Evolutionary conservation across 2,888 invertebrate species (phyloP), one percentile per base, ranked within the genome.

Genomic region (Papilio demoleus): DNA sequence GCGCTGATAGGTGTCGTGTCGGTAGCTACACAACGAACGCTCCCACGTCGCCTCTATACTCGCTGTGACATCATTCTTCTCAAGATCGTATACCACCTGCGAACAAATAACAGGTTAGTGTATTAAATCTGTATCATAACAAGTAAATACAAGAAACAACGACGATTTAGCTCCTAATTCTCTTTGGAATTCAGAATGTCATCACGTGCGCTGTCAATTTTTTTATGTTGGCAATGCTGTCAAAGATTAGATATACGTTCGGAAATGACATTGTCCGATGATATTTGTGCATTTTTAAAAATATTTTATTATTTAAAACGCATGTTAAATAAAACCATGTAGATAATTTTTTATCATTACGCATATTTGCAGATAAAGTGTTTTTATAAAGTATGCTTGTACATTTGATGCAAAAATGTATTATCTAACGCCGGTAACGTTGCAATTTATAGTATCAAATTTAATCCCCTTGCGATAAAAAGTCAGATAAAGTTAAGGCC

Each of bases 41-140:
- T 61, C n/a, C n/a, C 45, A 27, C 12, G 31, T 38, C 53, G 70
- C 65, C 67, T 53, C 68, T 68, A 50, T 71, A 70, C 47, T 62
- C 19, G 65, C 61, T 65, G 72, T 75, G 73, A 75, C 72, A 73
- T 75, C 74, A 74, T 72, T 71, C 67, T 73, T 67, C 53, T 66
- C 72, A 72, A 74, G 74, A 73, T 69, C 70, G 59, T 70, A 70
- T 59, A 71, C 61, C 70, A 72, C 69, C 70, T 66, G 70, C 70
- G 67, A 69, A 69, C 40, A 74, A 71, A 71, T 61, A 70, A 70
- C 71, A 76, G 76, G 76, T 73, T 56, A 75, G 75, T 75, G 73
- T 76, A 73, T 74, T 75, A 77, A 60, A 68, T 70, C 65, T 65
- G 64, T 66, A 70, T 42, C 63, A 64, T 67, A 63, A 70, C 70